Conservation (phyloP, 2,113 vertebrate genomes). For the Arenaria interpres region DNA sequence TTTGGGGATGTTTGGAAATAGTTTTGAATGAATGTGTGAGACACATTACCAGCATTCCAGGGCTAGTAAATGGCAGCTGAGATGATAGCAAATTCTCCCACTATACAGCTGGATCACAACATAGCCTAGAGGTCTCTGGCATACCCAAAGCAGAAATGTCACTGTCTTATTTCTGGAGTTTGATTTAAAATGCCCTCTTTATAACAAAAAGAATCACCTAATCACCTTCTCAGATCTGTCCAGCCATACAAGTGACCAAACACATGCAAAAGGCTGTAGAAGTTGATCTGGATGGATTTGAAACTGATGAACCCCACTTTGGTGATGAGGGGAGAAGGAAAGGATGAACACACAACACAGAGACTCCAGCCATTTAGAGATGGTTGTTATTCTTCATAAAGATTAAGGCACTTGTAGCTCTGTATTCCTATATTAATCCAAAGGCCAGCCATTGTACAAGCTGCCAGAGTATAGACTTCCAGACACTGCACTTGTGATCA, state of each 20-base stretch:
- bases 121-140: neutral
- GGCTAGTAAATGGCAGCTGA: neutral
- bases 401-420: constrained; percentile 43
- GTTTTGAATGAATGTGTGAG: neutral
- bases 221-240: neutral
- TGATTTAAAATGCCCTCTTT: neutral
- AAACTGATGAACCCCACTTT: neutral
- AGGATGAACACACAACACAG: neutral
- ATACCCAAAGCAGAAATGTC: neutral
- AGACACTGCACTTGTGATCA: constrained; percentile 16
- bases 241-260: neutral
- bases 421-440: constrained; percentile 66
- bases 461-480: neutral
- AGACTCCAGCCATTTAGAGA: constrained; percentile 12
- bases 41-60: neutral
- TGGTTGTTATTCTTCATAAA: constrained; percentile 62
- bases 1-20: neutral
- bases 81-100: neutral
- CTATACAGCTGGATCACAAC: neutral
- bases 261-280: neutral
- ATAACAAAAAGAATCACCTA: neutral
- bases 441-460: constrained; percentile 32
- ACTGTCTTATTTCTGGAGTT: neutral
- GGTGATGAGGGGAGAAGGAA: neutral
- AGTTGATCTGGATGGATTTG: neutral